Evolutionary conservation across 2,797 vertebrate species (phyloP).

Genomic region (Phalanger gymnotis): DNA sequence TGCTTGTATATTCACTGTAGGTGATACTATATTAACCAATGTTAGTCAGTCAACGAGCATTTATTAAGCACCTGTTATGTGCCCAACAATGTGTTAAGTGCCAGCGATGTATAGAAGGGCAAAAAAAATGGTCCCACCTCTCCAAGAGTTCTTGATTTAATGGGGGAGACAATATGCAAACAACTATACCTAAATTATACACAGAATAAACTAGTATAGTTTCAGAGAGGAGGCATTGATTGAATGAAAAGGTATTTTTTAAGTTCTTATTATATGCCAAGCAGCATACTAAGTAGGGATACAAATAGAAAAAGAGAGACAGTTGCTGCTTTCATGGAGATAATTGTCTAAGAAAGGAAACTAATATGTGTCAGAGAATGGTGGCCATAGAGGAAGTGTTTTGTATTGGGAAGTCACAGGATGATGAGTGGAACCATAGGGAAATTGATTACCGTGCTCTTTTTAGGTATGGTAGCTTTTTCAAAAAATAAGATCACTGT

Average conservation of each 20-base stretch:
- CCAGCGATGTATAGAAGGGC: neutral
- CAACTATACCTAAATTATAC: neutral
- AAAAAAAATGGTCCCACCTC: neutral
- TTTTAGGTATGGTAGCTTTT: neutral
- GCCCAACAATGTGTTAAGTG: neutral
- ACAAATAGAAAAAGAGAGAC: neutral
- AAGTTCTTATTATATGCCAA: neutral
- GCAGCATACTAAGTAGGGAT: neutral
- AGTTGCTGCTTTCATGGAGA: neutral
- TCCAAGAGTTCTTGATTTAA: neutral
- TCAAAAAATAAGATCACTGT: neutral
- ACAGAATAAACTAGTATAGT: neutral
- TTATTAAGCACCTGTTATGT: neutral
- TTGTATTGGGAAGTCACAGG: neutral
- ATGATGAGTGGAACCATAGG: neutral
- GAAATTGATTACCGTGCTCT: neutral
- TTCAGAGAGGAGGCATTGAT: neutral
- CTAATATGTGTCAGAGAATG: neutral
- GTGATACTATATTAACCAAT: neutral
- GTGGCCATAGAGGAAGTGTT: neutral
- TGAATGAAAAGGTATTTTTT: neutral
- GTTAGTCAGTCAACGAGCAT: constrained; percentile 37
- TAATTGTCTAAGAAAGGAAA: neutral
- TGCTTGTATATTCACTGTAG: neutral
- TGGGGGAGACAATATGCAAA: neutral